phyloP scores from a whole-genome alignment of 1,140 invertebrate species.

The Wiebesia pumilae region DNA sequence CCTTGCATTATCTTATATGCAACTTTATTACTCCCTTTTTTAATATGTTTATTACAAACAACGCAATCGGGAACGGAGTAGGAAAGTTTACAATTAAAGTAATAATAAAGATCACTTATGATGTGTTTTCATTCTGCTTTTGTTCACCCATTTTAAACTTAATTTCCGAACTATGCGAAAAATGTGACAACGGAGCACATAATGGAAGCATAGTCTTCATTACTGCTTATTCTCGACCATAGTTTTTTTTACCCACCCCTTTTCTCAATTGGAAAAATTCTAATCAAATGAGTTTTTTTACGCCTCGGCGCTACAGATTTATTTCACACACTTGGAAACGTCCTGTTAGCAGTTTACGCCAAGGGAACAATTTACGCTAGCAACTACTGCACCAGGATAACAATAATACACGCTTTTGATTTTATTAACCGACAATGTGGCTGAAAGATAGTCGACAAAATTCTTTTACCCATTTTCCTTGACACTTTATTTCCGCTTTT shows the following conservation, averaged over 20 bases:
- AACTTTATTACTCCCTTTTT: background rate
- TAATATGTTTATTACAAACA: conserved; percentile 23
- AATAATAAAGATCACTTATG: conserved; percentile 35
- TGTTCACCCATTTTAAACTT: background rate
- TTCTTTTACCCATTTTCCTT: background rate
- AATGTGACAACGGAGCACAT: background rate
- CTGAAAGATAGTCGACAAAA: background rate
- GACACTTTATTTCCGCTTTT: background rate
- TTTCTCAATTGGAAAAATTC: conserved; percentile 43
- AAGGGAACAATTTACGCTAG: background rate
- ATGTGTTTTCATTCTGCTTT: background rate
- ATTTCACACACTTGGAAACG: background rate
- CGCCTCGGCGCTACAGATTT: background rate
- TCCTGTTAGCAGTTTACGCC: background rate
- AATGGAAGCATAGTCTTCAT: background rate
- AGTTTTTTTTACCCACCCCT: too few species aligned
- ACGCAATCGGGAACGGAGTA: background rate
- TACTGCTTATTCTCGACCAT: background rate
- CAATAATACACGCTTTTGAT: background rate
- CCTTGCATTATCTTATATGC: conserved; percentile 39
- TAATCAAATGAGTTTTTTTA: conserved; percentile 38
- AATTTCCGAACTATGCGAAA: background rate
- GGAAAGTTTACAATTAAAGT: conserved; percentile 40
- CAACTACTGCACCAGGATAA: background rate
- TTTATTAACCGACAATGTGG: background rate